phyloP scores from a whole-genome alignment of 2,888 invertebrate genomes.

The Xanthia icteritia region DNA sequence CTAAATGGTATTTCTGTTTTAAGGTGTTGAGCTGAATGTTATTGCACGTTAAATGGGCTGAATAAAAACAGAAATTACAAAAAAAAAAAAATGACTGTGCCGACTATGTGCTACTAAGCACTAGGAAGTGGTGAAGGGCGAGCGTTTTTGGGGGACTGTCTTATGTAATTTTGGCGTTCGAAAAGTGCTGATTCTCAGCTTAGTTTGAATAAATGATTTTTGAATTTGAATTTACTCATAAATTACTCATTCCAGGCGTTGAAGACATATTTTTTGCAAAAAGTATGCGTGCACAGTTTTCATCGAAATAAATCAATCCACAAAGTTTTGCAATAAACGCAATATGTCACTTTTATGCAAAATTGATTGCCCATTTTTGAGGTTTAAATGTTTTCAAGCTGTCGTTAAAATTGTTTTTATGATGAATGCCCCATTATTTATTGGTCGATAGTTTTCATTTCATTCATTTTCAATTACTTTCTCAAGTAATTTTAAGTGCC shows the following conservation, averaged over 20 bases:
- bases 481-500: neutral
- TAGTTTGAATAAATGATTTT: no score
- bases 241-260: neutral
- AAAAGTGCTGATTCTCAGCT: no score
- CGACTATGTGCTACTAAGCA: neutral
- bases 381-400: neutral
- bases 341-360: conserved; percentile 20
- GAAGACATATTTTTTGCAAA: neutral
- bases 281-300: neutral
- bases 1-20: neutral
- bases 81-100: no score
- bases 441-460: neutral
- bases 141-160: no score
- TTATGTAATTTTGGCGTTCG: no score
- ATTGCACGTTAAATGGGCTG: neutral
- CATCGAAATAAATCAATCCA: conserved; percentile 16
- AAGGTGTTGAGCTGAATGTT: no score
- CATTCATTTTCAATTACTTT: neutral
- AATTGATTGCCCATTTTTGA: conserved; percentile 19
- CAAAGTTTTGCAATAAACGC: conserved; percentile 20
- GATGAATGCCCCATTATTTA: neutral
- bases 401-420: neutral
- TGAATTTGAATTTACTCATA: no score
- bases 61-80: neutral
- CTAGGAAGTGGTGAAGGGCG: no score